Percentiles rank a stretch among this genome's conserved stretches.
Evolutionary conservation across 30 jellyfish, hydroid and myxozoan species (phyloP).

Genomic region (Cassiopea xamachana): DNA sequence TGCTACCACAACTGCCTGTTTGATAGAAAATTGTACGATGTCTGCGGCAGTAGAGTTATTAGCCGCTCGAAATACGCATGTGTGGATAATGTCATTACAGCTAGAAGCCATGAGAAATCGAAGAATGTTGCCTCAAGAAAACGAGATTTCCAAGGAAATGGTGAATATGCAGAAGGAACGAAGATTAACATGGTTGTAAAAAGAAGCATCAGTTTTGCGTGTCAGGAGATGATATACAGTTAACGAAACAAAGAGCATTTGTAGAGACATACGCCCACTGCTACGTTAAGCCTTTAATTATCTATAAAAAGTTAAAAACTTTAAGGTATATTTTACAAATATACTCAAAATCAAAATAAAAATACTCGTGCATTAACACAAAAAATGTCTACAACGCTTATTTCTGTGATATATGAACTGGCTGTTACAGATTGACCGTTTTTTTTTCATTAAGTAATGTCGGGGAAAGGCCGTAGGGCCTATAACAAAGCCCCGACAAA

Average conservation of each 20-base stretch:
- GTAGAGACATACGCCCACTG: too few relatives aligned
- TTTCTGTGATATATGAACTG: too few relatives aligned
- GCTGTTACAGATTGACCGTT: too few relatives aligned
- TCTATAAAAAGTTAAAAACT: too few relatives aligned
- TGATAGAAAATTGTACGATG: slow-evolving; percentile 16
- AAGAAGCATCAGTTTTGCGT: background rate
- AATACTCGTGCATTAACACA: too few relatives aligned
- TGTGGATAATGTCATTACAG: background rate
- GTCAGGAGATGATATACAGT: background rate
- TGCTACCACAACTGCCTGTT: slow-evolving; percentile 24
- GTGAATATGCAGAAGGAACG: background rate
- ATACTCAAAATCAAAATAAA: too few relatives aligned
- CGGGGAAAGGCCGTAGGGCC: too few relatives aligned
- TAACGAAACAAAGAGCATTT: background rate
- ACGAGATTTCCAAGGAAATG: background rate
- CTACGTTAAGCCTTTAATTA: too few relatives aligned
- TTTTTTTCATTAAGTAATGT: too few relatives aligned
- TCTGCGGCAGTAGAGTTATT: slow-evolving; percentile 22
- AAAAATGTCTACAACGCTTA: too few relatives aligned
- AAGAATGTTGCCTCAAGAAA: background rate
- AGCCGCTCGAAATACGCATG: background rate
- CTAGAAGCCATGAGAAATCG: background rate
- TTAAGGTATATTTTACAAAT: too few relatives aligned
- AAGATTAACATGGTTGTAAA: background rate
- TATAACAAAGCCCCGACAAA: too few relatives aligned